Evolutionary conservation across 2,113 vertebrate genomes (phyloP).

Genomic region (Pitta sordida): DNA sequence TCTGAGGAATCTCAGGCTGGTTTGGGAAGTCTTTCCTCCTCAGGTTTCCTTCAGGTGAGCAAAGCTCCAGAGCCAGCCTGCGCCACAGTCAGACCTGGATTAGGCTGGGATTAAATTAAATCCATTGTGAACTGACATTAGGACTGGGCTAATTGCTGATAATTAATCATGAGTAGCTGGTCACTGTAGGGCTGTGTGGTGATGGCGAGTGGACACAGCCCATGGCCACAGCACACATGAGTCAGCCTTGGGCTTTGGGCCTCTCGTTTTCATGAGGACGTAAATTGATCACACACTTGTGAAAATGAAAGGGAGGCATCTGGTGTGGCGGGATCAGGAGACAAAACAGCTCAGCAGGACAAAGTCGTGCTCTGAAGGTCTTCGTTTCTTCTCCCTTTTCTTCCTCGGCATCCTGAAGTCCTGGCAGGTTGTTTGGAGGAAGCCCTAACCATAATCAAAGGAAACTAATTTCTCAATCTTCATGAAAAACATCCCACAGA

Average conservation of each 20-base stretch:
- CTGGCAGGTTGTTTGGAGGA: neutral
- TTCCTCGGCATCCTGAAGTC: neutral
- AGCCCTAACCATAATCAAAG: neutral
- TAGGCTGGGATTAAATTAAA: neutral
- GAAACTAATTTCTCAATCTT: neutral
- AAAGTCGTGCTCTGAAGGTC: neutral
- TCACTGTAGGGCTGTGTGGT: neutral
- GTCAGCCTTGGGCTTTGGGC: neutral
- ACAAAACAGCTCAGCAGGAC: conserved; percentile 23
- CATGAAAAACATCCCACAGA: neutral
- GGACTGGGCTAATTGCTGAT: neutral
- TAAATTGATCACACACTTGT: neutral
- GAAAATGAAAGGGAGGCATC: neutral
- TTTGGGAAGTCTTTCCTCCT: neutral
- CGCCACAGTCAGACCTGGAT: neutral
- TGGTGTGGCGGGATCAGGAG: neutral
- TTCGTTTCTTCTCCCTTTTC: neutral
- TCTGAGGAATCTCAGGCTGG: fast-evolving
- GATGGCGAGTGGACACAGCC: neutral
- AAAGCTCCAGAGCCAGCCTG: neutral
- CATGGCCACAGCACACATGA: neutral
- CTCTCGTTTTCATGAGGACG: neutral
- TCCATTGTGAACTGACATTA: neutral
- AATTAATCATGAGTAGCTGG: neutral
- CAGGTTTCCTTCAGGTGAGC: neutral